A percentile compares a stretch with the other conserved stretches of the same genome.
phyloP scores from a whole-genome alignment of 2,888 invertebrate genomes.

The Phyto melanocephala region DNA sequence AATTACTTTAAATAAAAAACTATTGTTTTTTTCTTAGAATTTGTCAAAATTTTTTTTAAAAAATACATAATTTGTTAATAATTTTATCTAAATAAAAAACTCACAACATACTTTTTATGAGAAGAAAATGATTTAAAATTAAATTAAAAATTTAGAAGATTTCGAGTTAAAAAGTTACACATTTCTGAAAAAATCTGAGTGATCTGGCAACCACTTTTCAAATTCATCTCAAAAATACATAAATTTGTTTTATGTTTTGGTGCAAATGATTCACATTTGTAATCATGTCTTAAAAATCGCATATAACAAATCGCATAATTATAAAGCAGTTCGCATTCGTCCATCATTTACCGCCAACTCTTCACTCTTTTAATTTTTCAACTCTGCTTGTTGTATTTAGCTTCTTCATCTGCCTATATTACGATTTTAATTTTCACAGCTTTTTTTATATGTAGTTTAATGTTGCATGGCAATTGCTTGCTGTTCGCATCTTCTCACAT shows the following conservation, averaged over 20 bases:
- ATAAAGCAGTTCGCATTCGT: conserved; percentile 72
- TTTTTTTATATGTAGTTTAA: conserved; percentile 17
- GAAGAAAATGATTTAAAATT: no score
- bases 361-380: conserved; percentile 33
- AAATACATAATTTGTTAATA: no score
- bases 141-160: no score
- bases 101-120: no score
- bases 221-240: background rate
- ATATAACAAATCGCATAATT: conserved; percentile 78
- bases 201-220: background rate
- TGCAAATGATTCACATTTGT: conserved; percentile 75
- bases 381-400: background rate
- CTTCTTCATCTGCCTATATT: conserved; percentile 1
- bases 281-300: conserved; percentile 77
- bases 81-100: no score
- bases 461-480: conserved; percentile 35
- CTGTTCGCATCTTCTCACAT: conserved; percentile 21
- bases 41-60: no score
- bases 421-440: conserved; percentile 51
- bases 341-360: conserved; percentile 65
- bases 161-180: no score
- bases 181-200: background rate
- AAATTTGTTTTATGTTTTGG: conserved; percentile 6
- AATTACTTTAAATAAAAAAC: no score
- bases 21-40: no score